These are phyloP conservation scores for Holacanthella duospinosa DNA, from an alignment of 2,888 invertebrate species.

Conservation along the genomic window DNA sequence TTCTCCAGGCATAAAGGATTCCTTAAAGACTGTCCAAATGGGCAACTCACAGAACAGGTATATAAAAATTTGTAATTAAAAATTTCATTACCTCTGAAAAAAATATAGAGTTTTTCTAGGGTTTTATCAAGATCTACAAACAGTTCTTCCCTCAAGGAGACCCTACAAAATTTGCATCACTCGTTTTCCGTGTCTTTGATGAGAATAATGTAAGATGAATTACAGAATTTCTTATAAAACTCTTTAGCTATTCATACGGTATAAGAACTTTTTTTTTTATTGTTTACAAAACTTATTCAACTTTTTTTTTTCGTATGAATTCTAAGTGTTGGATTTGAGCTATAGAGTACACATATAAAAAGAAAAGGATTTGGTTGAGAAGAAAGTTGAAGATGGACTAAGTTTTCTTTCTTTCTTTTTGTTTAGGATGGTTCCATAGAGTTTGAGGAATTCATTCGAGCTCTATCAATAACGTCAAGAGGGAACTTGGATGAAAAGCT, in stretches of 20 bases:
- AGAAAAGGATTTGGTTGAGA: no score
- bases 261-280: constrained; percentile 10
- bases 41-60: constrained; percentile 88
- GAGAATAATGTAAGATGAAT: constrained; percentile 84
- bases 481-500: constrained; percentile 97
- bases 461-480: constrained; percentile 94
- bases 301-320: no score
- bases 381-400: not conserved
- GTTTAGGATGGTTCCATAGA: constrained; percentile 94
- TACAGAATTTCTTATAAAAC: no score
- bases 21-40: constrained; percentile 91
- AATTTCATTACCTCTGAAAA: not conserved
- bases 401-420: constrained; percentile 16
- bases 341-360: no score
- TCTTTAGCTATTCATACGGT: no score
- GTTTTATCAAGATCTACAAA: constrained; percentile 98
- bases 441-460: constrained; percentile 97
- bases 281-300: no score
- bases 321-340: no score
- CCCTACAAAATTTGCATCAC: constrained; percentile 93
- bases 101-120: constrained; percentile 50
- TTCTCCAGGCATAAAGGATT: constrained; percentile 87
- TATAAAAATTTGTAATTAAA: no score
- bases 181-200: constrained; percentile 97
- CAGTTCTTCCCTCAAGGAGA: constrained; percentile 99